Percentiles rank a stretch among this genome's conserved stretches.
Evolutionary conservation across 2,797 vertebrate species (phyloP).

Genomic region (Adrianichthys oophorus): DNA sequence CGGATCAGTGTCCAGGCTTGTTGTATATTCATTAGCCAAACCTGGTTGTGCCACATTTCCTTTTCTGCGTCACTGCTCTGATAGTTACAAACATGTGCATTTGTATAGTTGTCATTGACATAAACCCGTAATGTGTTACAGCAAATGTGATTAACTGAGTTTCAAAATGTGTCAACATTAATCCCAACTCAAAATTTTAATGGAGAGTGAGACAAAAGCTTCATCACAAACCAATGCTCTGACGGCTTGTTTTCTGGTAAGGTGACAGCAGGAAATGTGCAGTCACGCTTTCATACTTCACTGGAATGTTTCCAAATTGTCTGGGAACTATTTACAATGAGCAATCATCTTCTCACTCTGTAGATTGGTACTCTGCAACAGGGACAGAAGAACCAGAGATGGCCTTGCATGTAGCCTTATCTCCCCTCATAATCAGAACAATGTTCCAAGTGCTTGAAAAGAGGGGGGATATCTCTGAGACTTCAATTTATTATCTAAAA

Average conservation of each 20-base stretch:
- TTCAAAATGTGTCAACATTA: slow-evolving; percentile 31
- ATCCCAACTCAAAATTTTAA: slow-evolving; percentile 31
- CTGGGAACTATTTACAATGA: slow-evolving; percentile 30
- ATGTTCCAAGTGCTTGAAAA: slow-evolving; percentile 74
- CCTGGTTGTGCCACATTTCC: slow-evolving; percentile 20
- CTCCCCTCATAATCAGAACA: slow-evolving; percentile 61
- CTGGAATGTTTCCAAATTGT: slow-evolving; percentile 28
- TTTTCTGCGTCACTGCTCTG: slow-evolving; percentile 29
- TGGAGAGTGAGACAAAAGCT: slow-evolving; percentile 2
- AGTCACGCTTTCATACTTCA: slow-evolving; percentile 1
- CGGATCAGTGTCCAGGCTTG: slow-evolving; percentile 23
- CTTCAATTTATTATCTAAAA: slow-evolving; percentile 76
- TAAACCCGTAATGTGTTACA: slow-evolving; percentile 21
- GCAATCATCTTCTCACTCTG: slow-evolving; percentile 25
- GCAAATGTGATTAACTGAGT: slow-evolving; percentile 31
- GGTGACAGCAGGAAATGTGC: slow-evolving; percentile 4
- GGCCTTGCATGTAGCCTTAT: slow-evolving; percentile 44
- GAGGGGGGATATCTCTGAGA: slow-evolving; percentile 69
- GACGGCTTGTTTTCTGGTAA: too few relatives aligned
- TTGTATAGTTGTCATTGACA: slow-evolving; percentile 26
- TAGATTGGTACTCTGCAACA: slow-evolving; percentile 38
- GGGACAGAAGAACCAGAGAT: slow-evolving; percentile 37
- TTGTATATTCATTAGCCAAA: slow-evolving; percentile 20
- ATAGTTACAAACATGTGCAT: slow-evolving; percentile 36
- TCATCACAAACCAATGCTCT: neutral